phyloP scores from a whole-genome alignment of 2,113 vertebrate genomes.

The Microcebus tavaratra region DNA sequence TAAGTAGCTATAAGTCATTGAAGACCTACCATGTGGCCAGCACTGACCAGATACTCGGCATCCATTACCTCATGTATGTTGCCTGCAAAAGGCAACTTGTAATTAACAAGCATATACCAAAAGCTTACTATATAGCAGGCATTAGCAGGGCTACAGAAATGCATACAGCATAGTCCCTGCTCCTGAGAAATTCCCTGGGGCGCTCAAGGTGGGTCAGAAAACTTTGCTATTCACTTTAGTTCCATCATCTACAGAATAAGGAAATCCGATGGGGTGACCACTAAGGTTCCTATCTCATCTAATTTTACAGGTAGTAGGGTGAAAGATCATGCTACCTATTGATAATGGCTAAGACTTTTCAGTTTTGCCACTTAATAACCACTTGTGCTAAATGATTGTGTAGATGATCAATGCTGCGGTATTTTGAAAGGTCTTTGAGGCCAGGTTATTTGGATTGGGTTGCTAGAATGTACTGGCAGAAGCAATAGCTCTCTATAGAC shows the following conservation, averaged over 20 bases:
- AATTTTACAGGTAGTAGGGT: neutral
- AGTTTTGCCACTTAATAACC: neutral
- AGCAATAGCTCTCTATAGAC: neutral
- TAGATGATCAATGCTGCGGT: neutral
- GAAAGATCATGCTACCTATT: neutral
- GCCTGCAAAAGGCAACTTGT: too few species aligned
- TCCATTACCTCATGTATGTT: too few species aligned
- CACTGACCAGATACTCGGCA: too few species aligned
- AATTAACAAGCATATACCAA: too few species aligned
- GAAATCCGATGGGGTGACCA: neutral
- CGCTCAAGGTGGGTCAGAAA: neutral
- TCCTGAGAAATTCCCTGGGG: neutral
- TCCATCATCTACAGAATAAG: neutral
- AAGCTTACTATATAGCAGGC: too few species aligned
- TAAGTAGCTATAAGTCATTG: too few species aligned
- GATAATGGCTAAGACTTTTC: neutral
- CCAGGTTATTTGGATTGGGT: neutral
- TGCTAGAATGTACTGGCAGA: neutral
- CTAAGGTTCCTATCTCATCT: neutral
- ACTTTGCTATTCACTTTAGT: neutral
- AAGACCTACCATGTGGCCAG: too few species aligned
- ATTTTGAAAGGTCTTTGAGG: neutral
- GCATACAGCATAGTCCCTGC: neutral
- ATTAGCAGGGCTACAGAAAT: neutral
- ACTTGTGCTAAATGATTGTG: neutral